These are phyloP conservation scores for Tapirus terrestris DNA, from an alignment of 2,113 vertebrate species.

Conservation along the genomic window DNA sequence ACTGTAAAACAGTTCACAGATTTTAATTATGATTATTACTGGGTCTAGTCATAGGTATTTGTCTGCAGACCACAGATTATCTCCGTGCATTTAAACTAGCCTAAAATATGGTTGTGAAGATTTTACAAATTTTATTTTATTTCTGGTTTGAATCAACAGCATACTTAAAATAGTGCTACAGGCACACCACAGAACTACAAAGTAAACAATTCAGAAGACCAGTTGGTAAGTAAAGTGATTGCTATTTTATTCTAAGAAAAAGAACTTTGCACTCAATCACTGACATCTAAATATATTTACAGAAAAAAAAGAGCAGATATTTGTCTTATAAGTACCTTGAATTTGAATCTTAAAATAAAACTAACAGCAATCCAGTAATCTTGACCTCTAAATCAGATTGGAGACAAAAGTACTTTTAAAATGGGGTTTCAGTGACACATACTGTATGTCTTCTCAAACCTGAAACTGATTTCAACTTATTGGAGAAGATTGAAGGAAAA, in stretches of 20 bases:
- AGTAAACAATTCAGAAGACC: neutral
- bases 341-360: constrained; percentile 38
- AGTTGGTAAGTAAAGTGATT: neutral
- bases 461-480: neutral
- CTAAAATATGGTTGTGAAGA: neutral
- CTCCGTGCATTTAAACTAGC: neutral
- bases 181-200: neutral
- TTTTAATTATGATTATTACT: constrained; percentile 5
- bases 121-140: neutral
- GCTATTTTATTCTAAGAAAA: constrained; percentile 3
- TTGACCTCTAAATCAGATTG: neutral
- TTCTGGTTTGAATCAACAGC: neutral
- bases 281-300: neutral
- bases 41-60: neutral
- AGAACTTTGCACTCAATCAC: neutral
- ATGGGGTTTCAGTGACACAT: neutral
- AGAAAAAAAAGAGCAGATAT: neutral
- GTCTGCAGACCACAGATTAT: neutral
- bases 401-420: neutral
- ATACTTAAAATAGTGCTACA: neutral
- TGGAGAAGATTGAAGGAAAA: neutral
- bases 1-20: neutral
- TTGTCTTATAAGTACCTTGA: neutral
- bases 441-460: neutral
- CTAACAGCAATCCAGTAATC: neutral